These are phyloP conservation scores for Drosophila simulans DNA, from an alignment of 1,140 invertebrate genomes.

Conservation along the genomic window DNA sequence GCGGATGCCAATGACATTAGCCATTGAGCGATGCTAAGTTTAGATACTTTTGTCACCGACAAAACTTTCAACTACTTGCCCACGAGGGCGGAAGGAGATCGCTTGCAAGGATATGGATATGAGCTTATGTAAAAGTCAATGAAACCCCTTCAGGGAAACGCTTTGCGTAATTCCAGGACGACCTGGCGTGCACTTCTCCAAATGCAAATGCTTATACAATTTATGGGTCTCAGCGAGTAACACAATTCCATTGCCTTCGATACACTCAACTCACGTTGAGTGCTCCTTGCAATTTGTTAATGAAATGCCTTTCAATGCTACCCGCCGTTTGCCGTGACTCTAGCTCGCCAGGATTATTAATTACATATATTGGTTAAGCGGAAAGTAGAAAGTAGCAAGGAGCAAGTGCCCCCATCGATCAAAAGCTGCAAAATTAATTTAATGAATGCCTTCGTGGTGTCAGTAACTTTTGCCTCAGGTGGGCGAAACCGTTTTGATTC, in stretches of 20 bases:
- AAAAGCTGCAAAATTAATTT: slow-evolving; percentile 44
- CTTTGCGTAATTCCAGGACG: slow-evolving; percentile 39
- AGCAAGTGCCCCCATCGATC: slow-evolving; percentile 35
- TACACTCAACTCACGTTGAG: slow-evolving; percentile 23
- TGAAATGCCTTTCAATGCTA: slow-evolving; percentile 26
- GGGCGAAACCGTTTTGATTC: neutral
- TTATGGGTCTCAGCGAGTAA: slow-evolving; percentile 31
- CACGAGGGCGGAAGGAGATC: neutral
- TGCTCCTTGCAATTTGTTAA: slow-evolving; percentile 43
- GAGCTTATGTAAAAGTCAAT: slow-evolving; percentile 40
- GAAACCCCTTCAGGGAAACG: slow-evolving; percentile 1
- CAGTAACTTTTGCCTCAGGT: slow-evolving; percentile 31
- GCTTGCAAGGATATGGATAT: slow-evolving; percentile 24
- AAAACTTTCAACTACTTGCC: slow-evolving; percentile 33
- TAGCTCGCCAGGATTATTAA: slow-evolving; percentile 27
- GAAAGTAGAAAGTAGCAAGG: neutral
- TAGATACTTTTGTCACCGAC: slow-evolving; percentile 51
- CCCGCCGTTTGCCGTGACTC: neutral
- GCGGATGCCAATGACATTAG: slow-evolving; percentile 42
- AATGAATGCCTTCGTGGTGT: slow-evolving; percentile 26
- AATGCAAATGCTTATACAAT: slow-evolving; percentile 47
- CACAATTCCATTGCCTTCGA: slow-evolving; percentile 36
- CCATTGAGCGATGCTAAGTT: slow-evolving; percentile 37
- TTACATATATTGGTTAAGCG: slow-evolving; percentile 36
- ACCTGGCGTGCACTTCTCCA: slow-evolving; percentile 37